Evolutionary conservation across 2,888 invertebrate genomes (phyloP).

Genomic region (Zelleria hepariella): DNA sequence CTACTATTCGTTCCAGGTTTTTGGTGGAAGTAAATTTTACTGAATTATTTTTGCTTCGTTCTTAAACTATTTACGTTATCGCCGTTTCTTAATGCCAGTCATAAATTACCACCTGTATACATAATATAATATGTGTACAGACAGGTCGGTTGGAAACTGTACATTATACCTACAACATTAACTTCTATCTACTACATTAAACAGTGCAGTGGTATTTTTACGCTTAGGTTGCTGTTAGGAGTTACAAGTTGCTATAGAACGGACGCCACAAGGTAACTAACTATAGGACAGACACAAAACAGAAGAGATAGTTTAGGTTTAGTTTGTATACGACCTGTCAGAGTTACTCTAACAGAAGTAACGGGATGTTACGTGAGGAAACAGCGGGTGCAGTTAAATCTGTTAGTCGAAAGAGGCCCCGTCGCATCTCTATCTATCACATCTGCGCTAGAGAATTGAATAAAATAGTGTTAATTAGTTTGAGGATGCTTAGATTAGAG

Average conservation of each 20-base stretch:
- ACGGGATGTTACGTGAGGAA: neutral
- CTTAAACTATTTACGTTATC: neutral
- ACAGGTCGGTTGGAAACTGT: neutral
- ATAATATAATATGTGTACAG: neutral
- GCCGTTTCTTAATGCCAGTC: neutral
- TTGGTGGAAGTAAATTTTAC: neutral
- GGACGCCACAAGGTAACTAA: neutral
- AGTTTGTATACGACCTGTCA: neutral
- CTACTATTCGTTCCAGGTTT: neutral
- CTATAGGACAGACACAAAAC: neutral
- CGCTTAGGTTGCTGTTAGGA: neutral
- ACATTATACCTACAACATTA: neutral
- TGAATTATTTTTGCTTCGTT: neutral
- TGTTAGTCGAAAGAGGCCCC: neutral
- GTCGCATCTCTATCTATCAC: neutral
- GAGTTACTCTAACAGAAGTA: neutral
- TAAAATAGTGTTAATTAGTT: neutral
- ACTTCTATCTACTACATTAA: neutral
- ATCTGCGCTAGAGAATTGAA: neutral
- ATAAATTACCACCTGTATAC: neutral
- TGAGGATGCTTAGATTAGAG: neutral
- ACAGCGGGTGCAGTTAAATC: neutral
- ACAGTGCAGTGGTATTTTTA: neutral
- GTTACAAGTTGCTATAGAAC: neutral
- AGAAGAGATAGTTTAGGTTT: neutral